A percentile compares a stretch with the other conserved stretches of the same genome.
These are phyloP conservation scores for Xestia c-nigrum DNA, from an alignment of 2,888 invertebrate genomes.

Conservation along the genomic window DNA sequence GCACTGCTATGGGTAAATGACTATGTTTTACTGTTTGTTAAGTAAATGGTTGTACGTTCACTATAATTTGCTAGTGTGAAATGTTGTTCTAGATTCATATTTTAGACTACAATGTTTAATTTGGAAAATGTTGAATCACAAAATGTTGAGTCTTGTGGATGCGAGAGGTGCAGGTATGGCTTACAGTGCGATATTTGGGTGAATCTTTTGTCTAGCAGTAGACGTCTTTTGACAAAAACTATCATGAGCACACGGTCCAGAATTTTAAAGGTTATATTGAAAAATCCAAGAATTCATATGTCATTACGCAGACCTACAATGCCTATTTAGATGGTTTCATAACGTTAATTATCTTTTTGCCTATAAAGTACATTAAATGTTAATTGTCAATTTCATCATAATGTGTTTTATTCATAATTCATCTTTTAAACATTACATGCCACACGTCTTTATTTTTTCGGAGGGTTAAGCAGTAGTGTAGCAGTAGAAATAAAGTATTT, in stretches of 20 bases:
- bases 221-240: too few relatives aligned
- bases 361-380: background rate
- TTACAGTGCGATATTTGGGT: too few relatives aligned
- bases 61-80: slow-evolving; percentile 9
- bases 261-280: background rate
- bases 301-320: background rate
- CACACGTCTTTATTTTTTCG: background rate
- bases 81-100: too few relatives aligned
- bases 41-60: background rate
- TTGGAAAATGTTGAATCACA: too few relatives aligned
- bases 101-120: too few relatives aligned
- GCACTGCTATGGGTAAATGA: slow-evolving; percentile 30
- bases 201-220: too few relatives aligned
- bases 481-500: too few relatives aligned
- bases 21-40: background rate
- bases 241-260: too few relatives aligned
- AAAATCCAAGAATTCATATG: background rate
- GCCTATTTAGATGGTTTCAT: background rate
- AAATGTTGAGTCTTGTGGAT: too few relatives aligned
- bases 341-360: background rate
- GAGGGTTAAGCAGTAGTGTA: background rate
- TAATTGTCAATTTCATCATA: background rate
- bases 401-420: background rate
- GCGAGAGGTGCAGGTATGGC: too few relatives aligned
- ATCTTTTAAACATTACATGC: background rate